Percentiles rank a stretch among this genome's conserved stretches.
Conservation (phyloP, 2,888 invertebrate genomes). For the Scotopteryx bipunctaria region DNA sequence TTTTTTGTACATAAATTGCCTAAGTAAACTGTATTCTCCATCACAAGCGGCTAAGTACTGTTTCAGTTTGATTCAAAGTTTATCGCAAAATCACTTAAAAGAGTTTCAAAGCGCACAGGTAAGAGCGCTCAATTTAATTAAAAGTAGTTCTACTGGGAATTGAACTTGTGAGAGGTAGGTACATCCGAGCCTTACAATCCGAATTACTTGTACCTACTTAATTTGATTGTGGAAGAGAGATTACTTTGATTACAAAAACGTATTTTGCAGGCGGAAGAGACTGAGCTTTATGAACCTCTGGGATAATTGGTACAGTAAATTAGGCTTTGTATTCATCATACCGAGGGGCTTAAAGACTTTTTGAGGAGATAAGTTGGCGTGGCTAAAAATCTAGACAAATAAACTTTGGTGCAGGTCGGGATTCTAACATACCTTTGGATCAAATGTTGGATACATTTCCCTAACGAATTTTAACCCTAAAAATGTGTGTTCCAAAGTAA, state of each 20-base stretch:
- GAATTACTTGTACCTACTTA: conserved; percentile 22
- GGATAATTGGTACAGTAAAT: conserved; percentile 12
- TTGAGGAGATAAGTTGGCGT: too few species aligned
- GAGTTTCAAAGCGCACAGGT: conserved; percentile 59
- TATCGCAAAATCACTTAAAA: conserved; percentile 65
- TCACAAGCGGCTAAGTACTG: conserved; percentile 58
- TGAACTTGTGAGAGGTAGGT: conserved; percentile 35
- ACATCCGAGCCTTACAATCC: conserved; percentile 30
- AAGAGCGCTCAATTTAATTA: conserved; percentile 64
- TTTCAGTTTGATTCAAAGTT: conserved; percentile 61
- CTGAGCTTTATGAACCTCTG: conserved; percentile 6
- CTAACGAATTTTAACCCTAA: too few species aligned
- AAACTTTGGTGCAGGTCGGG: too few species aligned
- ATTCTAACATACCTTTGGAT: too few species aligned
- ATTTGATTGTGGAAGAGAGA: conserved; percentile 25
- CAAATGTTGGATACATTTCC: too few species aligned
- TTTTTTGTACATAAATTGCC: conserved; percentile 40
- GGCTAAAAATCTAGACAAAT: too few species aligned
- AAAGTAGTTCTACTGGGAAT: conserved; percentile 58
- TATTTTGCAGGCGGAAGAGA: conserved; percentile 10
- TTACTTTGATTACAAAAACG: conserved; percentile 24
- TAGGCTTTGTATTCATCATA: not conserved
- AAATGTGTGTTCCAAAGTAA: too few species aligned
- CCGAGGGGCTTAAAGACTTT: too few species aligned
- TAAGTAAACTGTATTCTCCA: conserved; percentile 40